Evolutionary conservation across 2,113 vertebrate genomes (phyloP).

Genomic region (Dicentrarchus labrax): DNA sequence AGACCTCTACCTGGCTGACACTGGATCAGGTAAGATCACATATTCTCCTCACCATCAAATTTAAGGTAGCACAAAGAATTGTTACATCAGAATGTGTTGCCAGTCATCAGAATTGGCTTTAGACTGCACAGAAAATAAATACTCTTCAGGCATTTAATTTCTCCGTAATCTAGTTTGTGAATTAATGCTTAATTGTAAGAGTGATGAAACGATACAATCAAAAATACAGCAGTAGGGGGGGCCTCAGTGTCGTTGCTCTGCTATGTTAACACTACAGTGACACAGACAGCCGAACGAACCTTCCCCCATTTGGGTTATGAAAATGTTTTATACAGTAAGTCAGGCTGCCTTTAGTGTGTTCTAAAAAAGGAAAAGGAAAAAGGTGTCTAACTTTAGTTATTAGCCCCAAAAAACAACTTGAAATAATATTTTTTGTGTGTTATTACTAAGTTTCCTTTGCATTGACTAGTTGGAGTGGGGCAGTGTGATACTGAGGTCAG

Average conservation of each 20-base stretch:
- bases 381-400: no score
- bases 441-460: not conserved
- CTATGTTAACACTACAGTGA: not conserved
- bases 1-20: constrained; percentile 90
- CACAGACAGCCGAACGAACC: not conserved
- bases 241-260: not conserved
- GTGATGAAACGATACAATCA: not conserved
- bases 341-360: not conserved
- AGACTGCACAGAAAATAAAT: not conserved
- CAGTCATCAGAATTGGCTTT: no score
- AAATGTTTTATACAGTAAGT: not conserved
- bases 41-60: not conserved
- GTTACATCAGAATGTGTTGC: not conserved
- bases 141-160: not conserved
- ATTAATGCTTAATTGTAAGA: not conserved
- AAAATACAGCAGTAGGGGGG: not conserved
- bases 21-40: constrained; percentile 91
- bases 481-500: not conserved
- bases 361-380: not conserved
- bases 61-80: not conserved
- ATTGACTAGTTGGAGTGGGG: not conserved
- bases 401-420: not conserved
- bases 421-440: not conserved
- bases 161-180: not conserved
- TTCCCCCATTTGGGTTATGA: not conserved